phyloP scores from a whole-genome alignment of 1,140 invertebrate species.

The Nymphalis io region DNA sequence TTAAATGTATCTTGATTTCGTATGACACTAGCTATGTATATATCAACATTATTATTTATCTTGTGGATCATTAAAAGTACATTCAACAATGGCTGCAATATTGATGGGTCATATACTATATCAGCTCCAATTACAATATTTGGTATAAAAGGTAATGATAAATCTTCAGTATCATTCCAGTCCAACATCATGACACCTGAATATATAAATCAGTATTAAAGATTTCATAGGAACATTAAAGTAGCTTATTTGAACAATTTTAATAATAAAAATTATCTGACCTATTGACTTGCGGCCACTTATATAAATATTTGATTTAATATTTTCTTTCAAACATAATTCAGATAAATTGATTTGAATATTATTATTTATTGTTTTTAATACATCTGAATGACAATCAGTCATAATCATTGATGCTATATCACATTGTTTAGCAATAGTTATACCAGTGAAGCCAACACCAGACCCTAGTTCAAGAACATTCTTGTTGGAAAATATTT shows the following conservation, averaged over 20 bases:
- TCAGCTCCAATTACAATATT: conserved; percentile 71
- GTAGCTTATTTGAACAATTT: neutral
- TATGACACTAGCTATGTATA: conserved; percentile 69
- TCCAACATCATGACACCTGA: conserved; percentile 58
- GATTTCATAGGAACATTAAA: neutral
- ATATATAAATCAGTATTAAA: conserved; percentile 26
- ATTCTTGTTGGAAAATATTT: conserved; percentile 55
- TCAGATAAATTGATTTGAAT: conserved; percentile 62
- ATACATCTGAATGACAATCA: conserved; percentile 67
- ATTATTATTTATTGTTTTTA: conserved; percentile 59
- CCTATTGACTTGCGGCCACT: conserved; percentile 43
- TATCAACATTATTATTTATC: conserved; percentile 54
- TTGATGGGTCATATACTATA: conserved; percentile 71
- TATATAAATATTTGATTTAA: conserved; percentile 21
- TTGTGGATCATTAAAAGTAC: conserved; percentile 53
- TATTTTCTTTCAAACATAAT: conserved; percentile 16
- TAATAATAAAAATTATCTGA: conserved; percentile 31
- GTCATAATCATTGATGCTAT: conserved; percentile 51
- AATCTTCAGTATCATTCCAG: conserved; percentile 56
- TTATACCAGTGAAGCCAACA: conserved; percentile 68
- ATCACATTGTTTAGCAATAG: conserved; percentile 62
- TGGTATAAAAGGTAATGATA: conserved; percentile 44
- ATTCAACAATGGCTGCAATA: conserved; percentile 61
- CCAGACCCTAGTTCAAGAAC: conserved; percentile 71
- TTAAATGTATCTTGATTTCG: conserved; percentile 66